A percentile compares a stretch with the other conserved stretches of the same genome.
phyloP scores from a whole-genome alignment of 1,140 invertebrate genomes.

The Anastatus disparis region DNA sequence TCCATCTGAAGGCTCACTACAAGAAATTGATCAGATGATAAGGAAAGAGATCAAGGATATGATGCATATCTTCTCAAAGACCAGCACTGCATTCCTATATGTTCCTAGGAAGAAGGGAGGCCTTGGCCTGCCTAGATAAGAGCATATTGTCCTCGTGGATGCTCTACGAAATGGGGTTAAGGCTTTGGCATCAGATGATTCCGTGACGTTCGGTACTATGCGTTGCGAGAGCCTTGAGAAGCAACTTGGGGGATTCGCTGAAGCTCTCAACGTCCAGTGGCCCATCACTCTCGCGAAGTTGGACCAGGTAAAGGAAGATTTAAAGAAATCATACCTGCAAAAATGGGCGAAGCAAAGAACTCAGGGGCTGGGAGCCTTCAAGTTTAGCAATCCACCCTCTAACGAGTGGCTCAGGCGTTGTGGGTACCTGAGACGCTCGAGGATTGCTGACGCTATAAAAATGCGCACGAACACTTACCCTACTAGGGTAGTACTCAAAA shows the following conservation, averaged over 20 bases:
- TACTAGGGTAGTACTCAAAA: neutral
- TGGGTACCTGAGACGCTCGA: neutral
- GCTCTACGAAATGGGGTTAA: neutral
- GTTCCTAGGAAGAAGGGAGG: neutral
- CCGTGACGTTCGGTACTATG: neutral
- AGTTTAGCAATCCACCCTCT: neutral
- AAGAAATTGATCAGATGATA: neutral
- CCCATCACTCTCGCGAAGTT: neutral
- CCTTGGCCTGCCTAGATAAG: neutral
- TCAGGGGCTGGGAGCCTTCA: neutral
- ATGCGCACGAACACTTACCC: slow-evolving; percentile 2
- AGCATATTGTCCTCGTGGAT: neutral
- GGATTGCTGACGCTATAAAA: neutral
- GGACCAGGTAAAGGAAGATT: neutral
- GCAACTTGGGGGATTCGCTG: neutral
- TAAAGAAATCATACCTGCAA: neutral
- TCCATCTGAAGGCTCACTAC: neutral
- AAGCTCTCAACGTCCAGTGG: neutral
- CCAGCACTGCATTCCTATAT: neutral
- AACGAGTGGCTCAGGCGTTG: neutral
- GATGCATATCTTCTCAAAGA: neutral
- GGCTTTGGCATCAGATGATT: neutral
- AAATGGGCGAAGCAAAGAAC: neutral
- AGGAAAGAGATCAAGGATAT: neutral
- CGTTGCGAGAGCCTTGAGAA: neutral